Evolutionary conservation across 2,113 vertebrate species (phyloP).

Genomic region (Aix galericulata): DNA sequence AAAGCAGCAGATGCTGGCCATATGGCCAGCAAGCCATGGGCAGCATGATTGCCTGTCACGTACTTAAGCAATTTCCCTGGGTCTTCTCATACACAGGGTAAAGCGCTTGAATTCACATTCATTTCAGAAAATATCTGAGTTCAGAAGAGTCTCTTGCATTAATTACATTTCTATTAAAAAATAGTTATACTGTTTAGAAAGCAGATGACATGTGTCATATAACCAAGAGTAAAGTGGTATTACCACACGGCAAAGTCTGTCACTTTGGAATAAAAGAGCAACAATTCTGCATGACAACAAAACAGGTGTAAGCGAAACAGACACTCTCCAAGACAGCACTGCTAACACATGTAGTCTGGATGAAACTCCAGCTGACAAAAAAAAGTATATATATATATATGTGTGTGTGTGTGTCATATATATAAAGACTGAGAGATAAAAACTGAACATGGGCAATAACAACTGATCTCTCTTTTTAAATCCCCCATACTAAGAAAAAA

Average conservation of each 20-base stretch:
- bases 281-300: conserved; percentile 11
- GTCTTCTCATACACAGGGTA: not conserved
- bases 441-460: not conserved
- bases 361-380: conserved; percentile 21
- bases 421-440: conserved; percentile 40
- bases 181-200: not conserved
- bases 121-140: not conserved
- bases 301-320: conserved; percentile 36
- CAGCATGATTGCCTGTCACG: not conserved
- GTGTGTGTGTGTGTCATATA: not conserved
- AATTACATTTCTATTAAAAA: not conserved
- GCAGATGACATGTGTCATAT: not conserved
- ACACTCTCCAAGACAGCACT: conserved; percentile 11
- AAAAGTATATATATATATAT: not conserved
- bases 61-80: not conserved
- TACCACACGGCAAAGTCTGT: not conserved
- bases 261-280: not conserved
- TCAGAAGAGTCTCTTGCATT: not conserved
- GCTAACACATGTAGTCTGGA: conserved; percentile 6
- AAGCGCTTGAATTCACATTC: not conserved
- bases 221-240: not conserved
- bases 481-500: conserved; percentile 4
- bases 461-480: not conserved
- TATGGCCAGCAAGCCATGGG: not conserved
- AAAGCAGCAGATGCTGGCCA: conserved; percentile 10